Conservation (phyloP, 2,113 vertebrate genomes). For the Struthidea cinerea region DNA sequence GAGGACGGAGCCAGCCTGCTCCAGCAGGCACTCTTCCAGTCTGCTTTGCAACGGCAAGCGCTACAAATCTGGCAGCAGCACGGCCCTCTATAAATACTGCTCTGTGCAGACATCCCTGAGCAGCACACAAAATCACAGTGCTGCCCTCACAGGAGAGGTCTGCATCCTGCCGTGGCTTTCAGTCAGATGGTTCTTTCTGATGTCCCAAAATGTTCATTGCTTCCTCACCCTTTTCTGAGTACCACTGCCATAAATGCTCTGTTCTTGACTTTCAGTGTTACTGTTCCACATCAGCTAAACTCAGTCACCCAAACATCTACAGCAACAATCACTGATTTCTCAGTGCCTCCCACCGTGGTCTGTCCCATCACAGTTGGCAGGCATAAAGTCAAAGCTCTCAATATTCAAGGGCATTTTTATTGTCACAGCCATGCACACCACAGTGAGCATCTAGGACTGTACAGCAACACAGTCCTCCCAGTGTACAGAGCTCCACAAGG, state of each 20-base stretch:
- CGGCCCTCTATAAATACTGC: neutral
- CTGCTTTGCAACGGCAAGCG: accelerated
- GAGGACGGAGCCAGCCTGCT: neutral
- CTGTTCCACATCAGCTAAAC: neutral
- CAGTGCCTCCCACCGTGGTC: neutral
- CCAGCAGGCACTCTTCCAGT: neutral
- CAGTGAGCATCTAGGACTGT: neutral
- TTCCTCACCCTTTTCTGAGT: neutral
- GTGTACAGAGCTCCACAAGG: neutral
- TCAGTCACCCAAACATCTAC: neutral
- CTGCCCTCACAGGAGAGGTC: neutral
- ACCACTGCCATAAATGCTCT: neutral
- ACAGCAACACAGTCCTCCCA: neutral
- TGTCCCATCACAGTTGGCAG: neutral
- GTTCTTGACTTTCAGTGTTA: neutral
- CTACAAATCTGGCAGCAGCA: neutral
- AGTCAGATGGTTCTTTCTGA: neutral
- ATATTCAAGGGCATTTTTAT: neutral
- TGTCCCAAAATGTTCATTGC: neutral
- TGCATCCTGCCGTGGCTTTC: neutral
- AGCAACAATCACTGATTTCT: neutral
- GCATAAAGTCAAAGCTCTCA: neutral
- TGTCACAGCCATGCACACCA: neutral
- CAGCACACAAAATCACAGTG: neutral
- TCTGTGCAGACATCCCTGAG: neutral